A percentile compares a stretch with the other conserved stretches of the same genome.
phyloP scores from a whole-genome alignment of 2,797 vertebrate species.

The Phataginus tetradactyla region DNA sequence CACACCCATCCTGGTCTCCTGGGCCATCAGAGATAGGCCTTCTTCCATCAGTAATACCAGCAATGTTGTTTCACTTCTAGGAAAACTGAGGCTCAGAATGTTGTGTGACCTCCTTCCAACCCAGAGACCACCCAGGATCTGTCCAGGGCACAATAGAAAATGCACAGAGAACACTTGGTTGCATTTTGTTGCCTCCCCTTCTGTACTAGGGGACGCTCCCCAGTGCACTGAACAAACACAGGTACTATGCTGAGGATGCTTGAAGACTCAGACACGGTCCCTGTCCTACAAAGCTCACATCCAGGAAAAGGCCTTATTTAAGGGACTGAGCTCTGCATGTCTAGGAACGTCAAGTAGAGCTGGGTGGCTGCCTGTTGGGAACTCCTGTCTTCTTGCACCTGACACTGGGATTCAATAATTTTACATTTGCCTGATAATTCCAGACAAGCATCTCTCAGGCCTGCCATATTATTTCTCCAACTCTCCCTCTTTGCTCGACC shows the following conservation, averaged over 20 bases:
- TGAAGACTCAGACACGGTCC: background rate
- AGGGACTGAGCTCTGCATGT: background rate
- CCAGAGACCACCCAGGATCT: background rate
- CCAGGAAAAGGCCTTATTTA: background rate
- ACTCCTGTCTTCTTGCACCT: background rate
- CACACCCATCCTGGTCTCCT: background rate
- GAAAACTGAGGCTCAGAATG: conserved; percentile 2
- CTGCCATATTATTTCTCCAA: background rate
- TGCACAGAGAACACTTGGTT: background rate
- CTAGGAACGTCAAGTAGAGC: background rate
- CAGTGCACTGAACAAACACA: background rate
- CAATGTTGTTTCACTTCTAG: background rate
- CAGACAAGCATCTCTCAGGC: background rate
- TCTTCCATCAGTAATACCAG: background rate
- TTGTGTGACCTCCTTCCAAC: background rate
- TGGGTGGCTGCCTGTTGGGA: background rate
- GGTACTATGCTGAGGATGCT: background rate
- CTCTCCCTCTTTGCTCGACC: background rate
- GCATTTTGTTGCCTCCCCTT: background rate
- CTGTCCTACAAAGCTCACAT: too few relatives aligned
- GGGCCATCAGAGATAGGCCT: background rate
- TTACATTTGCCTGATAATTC: background rate
- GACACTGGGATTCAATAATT: background rate
- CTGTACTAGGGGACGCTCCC: background rate
- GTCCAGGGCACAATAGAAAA: background rate